These are phyloP conservation scores for Macrostomum lignano DNA, from an alignment of 1,140 invertebrate genomes.

Conservation along the genomic window DNA sequence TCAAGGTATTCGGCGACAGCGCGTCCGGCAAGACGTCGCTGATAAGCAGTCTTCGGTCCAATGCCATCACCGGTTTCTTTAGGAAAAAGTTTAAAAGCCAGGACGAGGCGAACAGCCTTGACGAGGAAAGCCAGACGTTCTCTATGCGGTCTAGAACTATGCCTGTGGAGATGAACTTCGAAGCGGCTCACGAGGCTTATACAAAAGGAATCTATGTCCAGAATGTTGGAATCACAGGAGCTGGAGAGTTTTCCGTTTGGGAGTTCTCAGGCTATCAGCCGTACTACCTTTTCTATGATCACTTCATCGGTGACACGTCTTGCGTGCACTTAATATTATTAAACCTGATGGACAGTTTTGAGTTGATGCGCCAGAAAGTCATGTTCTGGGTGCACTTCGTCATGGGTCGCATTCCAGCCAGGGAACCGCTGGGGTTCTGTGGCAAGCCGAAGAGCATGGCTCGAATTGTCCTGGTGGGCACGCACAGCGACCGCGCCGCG, in stretches of 20 bases:
- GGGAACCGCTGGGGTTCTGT: no score
- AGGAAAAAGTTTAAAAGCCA: slow-evolving; percentile 7
- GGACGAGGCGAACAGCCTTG: slow-evolving; percentile 6
- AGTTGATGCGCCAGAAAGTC: no score
- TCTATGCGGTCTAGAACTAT: slow-evolving; percentile 13
- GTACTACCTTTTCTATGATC: slow-evolving; percentile 47
- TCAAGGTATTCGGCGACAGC: slow-evolving; percentile 46
- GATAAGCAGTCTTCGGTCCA: slow-evolving; percentile 37
- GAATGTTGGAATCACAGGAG: slow-evolving; percentile 33
- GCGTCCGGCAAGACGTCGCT: slow-evolving; percentile 46
- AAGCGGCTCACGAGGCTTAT: slow-evolving; percentile 33
- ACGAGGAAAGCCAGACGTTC: slow-evolving; percentile 1
- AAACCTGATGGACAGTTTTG: no score
- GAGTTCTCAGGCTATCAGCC: slow-evolving; percentile 52
- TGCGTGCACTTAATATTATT: slow-evolving; percentile 45
- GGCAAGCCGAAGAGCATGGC: no score
- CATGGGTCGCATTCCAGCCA: no score
- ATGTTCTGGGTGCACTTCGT: no score
- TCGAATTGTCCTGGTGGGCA: no score
- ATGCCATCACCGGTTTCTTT: slow-evolving; percentile 21
- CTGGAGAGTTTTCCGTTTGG: slow-evolving; percentile 43
- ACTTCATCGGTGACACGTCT: slow-evolving; percentile 40
- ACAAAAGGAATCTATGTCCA: slow-evolving; percentile 41
- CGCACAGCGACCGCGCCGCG: no score
- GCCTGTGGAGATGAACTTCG: slow-evolving; percentile 17